Base-by-base conservation (phyloP, 2,797 vertebrate species). In the Sus cebifrons region DNA sequence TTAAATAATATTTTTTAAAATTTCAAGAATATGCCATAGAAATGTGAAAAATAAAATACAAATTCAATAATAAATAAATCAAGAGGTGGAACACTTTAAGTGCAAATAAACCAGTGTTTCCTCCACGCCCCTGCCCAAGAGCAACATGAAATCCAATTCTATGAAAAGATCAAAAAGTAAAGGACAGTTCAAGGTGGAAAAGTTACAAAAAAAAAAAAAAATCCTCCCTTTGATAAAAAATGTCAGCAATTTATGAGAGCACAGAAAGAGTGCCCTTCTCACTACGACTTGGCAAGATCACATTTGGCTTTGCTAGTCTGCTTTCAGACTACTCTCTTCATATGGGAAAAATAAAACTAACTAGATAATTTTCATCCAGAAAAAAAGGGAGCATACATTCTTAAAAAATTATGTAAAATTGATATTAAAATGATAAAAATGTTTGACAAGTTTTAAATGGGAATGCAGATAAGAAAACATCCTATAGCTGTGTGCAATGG, bases 211-310 rank as follows among this genome's bases (percentile, higher is more conserved):
- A 0, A 40, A 86, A 40, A 54, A n/a, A 94, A 73, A 87, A 85
- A 14, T 13, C 6, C 68, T 96, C 49, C 94, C 64, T 96, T 94
- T 71, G 15, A 71, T 67, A 52, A 91, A 94, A 94, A 92, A 79
- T 58, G 82, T 88, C 81, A 89, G 60, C 94, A 94, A 92, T 96
- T 77, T 95, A 71, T 90, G 88, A 81, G 52, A 70, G 17, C 70
- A 79, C 73, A 62, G n/a, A 95, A 89, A 94, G 23, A 68, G 56
- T 73, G 23, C 36, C 77, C 21, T 77, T 95, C 75, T 94, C 29
- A n/a, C 32, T 60, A 79, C 68, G 83, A 68, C 36, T 81, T 78
- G 49, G 62, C 65, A 89, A 87, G 25, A 85, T 92, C n/a, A 81
- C 56, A 81, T 5, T 58, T 90, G 74, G 27, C 71, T 49, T 91